Percentiles rank a stretch among this genome's conserved stretches.
Evolutionary conservation across 2,113 vertebrate genomes (phyloP).

Genomic region (Notarius lentiginosus): DNA sequence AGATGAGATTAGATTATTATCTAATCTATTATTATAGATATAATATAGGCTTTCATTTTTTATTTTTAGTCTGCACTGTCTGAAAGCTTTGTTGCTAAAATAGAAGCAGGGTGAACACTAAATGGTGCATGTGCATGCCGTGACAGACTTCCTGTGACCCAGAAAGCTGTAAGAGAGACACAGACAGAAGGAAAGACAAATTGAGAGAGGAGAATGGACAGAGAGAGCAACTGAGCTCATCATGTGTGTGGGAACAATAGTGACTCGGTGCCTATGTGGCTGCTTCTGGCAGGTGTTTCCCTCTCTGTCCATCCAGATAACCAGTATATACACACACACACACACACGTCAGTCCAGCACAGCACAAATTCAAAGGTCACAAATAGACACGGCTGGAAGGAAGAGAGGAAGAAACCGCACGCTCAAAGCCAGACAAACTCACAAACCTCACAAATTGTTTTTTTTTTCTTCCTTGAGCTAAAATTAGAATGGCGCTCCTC

Average conservation of each 20-base stretch:
- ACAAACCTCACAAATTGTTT: conserved; percentile 6
- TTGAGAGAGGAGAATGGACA: neutral
- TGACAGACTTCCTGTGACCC: conserved; percentile 45
- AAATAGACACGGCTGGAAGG: conserved; percentile 61
- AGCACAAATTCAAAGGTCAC: conserved; percentile 50
- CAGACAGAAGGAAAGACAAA: neutral
- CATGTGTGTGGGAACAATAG: conserved; percentile 50
- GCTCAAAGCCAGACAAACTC: conserved; percentile 16
- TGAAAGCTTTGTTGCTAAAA: conserved; percentile 28
- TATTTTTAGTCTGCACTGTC: conserved; percentile 19
- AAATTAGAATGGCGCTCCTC: conserved; percentile 36
- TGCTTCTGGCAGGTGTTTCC: conserved; percentile 68
- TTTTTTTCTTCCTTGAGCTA: conserved; percentile 4
- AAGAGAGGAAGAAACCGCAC: conserved; percentile 48
- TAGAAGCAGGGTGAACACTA: neutral
- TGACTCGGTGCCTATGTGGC: conserved; percentile 41
- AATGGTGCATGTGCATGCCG: neutral
- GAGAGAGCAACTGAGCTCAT: conserved; percentile 47
- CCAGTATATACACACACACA: conserved; percentile 16
- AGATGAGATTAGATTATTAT: no score
- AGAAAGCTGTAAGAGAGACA: conserved; percentile 49
- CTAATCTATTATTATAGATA: no score
- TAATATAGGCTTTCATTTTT: neutral
- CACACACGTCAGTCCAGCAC: conserved; percentile 49
- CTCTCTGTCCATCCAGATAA: conserved; percentile 48